These are phyloP conservation scores for Gnatocerus cornutus DNA, from an alignment of 2,888 invertebrate genomes.

Conservation along the genomic window DNA sequence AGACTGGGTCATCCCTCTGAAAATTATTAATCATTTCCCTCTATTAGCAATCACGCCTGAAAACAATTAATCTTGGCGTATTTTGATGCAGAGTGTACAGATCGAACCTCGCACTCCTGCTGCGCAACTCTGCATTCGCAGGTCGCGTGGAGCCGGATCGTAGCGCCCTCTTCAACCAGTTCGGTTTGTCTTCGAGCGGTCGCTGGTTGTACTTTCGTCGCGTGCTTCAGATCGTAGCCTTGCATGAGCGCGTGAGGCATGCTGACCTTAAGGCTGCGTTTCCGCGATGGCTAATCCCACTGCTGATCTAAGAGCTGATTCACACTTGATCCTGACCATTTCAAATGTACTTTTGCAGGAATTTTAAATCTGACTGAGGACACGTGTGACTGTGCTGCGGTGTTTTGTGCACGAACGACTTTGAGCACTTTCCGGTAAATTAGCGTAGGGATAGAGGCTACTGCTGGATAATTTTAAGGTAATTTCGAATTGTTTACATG, in stretches of 20 bases:
- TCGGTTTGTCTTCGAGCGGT: slow-evolving; percentile 56
- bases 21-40: slow-evolving; percentile 50
- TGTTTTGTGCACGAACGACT: slow-evolving; percentile 30
- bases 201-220: slow-evolving; percentile 59
- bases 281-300: slow-evolving; percentile 3
- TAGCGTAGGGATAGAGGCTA: slow-evolving; percentile 28
- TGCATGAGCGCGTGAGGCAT: slow-evolving; percentile 35
- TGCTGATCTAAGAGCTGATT: slow-evolving; percentile 1
- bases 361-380: neutral
- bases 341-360: slow-evolving; percentile 12
- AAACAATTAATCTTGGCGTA: slow-evolving; percentile 55
- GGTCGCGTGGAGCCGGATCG: slow-evolving; percentile 60
- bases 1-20: slow-evolving; percentile 7
- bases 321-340: neutral
- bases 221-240: slow-evolving; percentile 43
- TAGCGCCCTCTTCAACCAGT: slow-evolving; percentile 64
- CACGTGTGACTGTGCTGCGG: slow-evolving; percentile 39
- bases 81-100: slow-evolving; percentile 58
- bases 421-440: slow-evolving; percentile 15
- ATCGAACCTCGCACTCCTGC: slow-evolving; percentile 55
- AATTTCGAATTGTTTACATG: slow-evolving; percentile 33
- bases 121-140: slow-evolving; percentile 60
- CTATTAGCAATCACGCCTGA: slow-evolving; percentile 54
- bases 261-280: slow-evolving; percentile 3
- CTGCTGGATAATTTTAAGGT: slow-evolving; percentile 36